These are phyloP conservation scores for Lycocorax pyrrhopterus DNA, from an alignment of 2,113 vertebrate genomes.

Conservation along the genomic window DNA sequence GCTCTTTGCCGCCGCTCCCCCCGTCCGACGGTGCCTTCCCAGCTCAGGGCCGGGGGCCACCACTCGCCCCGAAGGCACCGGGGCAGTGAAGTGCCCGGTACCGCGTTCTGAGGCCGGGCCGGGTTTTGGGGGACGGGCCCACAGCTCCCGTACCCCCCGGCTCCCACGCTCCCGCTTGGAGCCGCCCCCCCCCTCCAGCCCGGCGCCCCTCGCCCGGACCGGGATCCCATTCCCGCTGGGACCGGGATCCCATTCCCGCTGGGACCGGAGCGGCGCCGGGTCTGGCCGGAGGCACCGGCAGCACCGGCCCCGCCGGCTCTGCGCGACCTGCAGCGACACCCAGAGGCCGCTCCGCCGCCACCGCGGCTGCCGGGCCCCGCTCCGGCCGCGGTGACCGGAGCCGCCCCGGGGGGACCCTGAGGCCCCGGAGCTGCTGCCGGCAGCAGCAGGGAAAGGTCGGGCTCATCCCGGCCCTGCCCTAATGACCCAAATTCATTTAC, in stretches of 20 bases:
- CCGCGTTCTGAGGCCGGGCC: background rate
- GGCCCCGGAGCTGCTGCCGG: background rate
- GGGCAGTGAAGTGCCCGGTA: background rate
- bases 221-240: background rate
- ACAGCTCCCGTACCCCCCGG: background rate
- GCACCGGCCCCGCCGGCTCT: background rate
- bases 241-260: background rate
- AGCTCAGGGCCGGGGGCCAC: background rate
- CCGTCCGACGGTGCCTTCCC: no score
- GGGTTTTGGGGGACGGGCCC: background rate
- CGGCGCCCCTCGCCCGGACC: no score
- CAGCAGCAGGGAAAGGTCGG: background rate
- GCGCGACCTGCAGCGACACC: background rate
- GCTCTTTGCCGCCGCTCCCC: background rate
- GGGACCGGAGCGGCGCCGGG: background rate
- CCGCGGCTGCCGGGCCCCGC: background rate
- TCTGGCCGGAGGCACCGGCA: background rate
- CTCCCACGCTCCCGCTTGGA: background rate
- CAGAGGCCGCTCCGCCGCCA: background rate
- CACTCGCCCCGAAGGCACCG: background rate
- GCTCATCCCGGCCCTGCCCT: background rate
- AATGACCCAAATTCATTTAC: background rate
- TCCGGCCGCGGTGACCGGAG: background rate
- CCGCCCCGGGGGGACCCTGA: no score
- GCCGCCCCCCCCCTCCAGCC: no score